These are phyloP conservation scores for Irena cyanogastra DNA, from an alignment of 2,113 vertebrate genomes.

Conservation along the genomic window DNA sequence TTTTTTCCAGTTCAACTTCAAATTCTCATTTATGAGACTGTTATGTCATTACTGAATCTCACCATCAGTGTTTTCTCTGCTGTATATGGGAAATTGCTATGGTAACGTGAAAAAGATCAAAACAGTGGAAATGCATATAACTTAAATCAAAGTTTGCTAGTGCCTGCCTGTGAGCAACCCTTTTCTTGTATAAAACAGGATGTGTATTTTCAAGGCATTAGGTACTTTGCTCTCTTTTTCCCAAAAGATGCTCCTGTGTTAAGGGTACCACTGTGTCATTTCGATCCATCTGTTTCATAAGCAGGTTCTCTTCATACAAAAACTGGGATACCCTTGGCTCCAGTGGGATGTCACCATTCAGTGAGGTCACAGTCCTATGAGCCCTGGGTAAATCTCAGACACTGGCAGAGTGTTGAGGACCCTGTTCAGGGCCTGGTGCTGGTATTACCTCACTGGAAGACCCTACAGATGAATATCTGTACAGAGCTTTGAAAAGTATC, in stretches of 20 bases:
- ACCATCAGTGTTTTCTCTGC: not conserved
- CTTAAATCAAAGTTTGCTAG: not conserved
- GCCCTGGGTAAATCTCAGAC: not conserved
- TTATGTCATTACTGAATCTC: slow-evolving; percentile 12
- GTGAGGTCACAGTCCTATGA: not conserved
- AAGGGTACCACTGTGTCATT: not conserved
- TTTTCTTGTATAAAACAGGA: not conserved
- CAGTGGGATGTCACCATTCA: not conserved
- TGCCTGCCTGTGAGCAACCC: not conserved
- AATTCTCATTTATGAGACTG: not conserved
- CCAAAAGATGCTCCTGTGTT: not conserved
- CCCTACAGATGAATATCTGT: not conserved
- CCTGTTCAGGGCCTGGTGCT: not conserved
- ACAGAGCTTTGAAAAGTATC: not conserved
- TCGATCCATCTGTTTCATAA: not conserved
- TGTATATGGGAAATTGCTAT: slow-evolving; percentile 28
- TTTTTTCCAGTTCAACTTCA: not conserved
- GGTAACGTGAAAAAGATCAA: not conserved
- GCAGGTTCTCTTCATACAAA: not conserved
- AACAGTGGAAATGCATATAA: not conserved
- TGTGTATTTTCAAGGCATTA: not conserved
- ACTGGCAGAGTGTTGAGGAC: not conserved
- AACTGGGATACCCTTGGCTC: not conserved
- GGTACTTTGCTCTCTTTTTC: not conserved
- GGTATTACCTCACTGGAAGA: not conserved